Percentiles rank a stretch among this genome's conserved stretches.
Evolutionary conservation across 2,113 vertebrate genomes (phyloP).

Genomic region (Speoplatyrhinus poulsoni): DNA sequence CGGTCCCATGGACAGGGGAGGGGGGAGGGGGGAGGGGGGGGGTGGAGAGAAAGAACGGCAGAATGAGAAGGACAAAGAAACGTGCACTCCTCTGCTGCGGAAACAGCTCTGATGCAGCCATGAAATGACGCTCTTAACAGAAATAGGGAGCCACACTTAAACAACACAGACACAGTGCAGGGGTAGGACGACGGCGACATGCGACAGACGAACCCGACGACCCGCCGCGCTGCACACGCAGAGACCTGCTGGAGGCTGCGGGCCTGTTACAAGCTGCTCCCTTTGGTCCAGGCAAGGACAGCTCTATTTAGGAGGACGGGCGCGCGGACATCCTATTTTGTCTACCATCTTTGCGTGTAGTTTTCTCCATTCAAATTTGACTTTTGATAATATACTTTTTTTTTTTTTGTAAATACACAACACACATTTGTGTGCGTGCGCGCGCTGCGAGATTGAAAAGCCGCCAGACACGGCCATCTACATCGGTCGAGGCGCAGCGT

Average conservation of each 20-base stretch:
- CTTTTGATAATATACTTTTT: constrained; percentile 5
- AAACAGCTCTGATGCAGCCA: background rate
- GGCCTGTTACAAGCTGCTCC: constrained; percentile 50
- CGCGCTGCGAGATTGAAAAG: constrained; percentile 4
- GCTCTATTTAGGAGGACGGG: constrained; percentile 53
- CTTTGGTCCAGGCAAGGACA: constrained; percentile 67
- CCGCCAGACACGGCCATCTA: background rate
- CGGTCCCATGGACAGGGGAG: constrained; percentile 6
- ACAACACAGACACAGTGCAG: background rate
- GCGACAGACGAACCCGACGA: constrained; percentile 13
- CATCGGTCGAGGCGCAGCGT: background rate
- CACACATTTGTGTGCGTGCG: background rate
- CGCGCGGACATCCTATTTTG: constrained; percentile 41
- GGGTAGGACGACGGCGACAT: background rate
- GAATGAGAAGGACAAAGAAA: constrained; percentile 1
- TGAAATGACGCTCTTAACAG: background rate
- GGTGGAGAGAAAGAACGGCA: background rate
- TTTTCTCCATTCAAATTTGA: constrained; percentile 38
- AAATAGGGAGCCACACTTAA: no score
- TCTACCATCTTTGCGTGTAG: constrained; percentile 30
- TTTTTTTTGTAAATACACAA: no score
- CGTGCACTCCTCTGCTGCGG: background rate
- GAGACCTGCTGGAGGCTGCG: constrained; percentile 48
- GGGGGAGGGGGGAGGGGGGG: background rate
- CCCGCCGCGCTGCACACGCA: constrained; percentile 50